Conservation (phyloP, 1,140 invertebrate species). For the Trypoxylus dichotomus region DNA sequence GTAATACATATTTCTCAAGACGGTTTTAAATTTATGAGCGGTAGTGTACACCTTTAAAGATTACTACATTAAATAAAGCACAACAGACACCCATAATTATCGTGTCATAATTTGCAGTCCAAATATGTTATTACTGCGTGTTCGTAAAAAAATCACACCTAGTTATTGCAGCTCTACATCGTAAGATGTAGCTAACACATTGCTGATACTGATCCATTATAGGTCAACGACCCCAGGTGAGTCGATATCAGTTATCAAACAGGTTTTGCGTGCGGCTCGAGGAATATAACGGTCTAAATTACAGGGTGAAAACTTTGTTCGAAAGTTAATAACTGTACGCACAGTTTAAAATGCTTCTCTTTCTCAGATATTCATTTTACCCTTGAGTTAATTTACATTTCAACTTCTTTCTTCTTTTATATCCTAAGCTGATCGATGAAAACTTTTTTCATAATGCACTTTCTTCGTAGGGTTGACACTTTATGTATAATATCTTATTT, state of each 20-base stretch:
- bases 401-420: neutral
- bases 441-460: too few relatives aligned
- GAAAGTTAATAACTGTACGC: constrained; percentile 3
- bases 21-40: too few relatives aligned
- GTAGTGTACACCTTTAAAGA: too few relatives aligned
- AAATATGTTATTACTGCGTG: too few relatives aligned
- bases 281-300: constrained; percentile 9
- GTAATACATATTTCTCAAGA: too few relatives aligned
- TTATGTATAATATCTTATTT: too few relatives aligned
- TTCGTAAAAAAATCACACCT: too few relatives aligned
- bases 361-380: neutral
- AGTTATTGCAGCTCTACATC: neutral
- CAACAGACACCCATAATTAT: too few relatives aligned
- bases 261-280: neutral
- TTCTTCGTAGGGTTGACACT: too few relatives aligned
- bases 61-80: too few relatives aligned
- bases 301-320: constrained; percentile 19
- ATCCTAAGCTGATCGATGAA: neutral
- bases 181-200: neutral
- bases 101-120: too few relatives aligned
- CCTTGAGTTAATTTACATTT: neutral
- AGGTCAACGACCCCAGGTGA: constrained; percentile 6
- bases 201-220: neutral
- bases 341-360: constrained; percentile 9
- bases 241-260: constrained; percentile 14